phyloP scores from a whole-genome alignment of 2,113 vertebrate genomes.

The Ia io region DNA sequence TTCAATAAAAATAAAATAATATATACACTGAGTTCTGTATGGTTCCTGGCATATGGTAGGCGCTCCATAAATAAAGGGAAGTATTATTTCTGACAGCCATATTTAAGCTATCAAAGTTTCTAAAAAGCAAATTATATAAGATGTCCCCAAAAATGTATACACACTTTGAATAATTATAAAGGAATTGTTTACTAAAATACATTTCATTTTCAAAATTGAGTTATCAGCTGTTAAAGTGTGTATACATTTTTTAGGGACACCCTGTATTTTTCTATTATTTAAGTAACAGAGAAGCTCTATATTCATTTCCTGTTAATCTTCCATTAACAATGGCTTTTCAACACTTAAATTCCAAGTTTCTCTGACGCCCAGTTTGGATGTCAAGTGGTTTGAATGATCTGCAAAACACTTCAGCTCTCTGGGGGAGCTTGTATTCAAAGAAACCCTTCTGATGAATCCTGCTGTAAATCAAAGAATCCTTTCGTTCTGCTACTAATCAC shows the following conservation, averaged over 20 bases:
- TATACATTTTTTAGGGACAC: too few species aligned
- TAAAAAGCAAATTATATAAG: slow-evolving; percentile 19
- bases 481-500: slow-evolving; percentile 58
- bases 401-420: slow-evolving; percentile 67
- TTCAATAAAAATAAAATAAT: slow-evolving; percentile 16
- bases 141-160: too few species aligned
- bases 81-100: neutral
- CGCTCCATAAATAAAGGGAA: neutral
- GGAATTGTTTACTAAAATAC: too few species aligned
- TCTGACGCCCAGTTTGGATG: slow-evolving; percentile 57
- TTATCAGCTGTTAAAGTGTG: too few species aligned
- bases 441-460: slow-evolving; percentile 51
- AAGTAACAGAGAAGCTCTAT: slow-evolving; percentile 42
- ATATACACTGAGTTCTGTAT: neutral
- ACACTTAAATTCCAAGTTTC: slow-evolving; percentile 58
- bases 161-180: too few species aligned
- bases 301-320: slow-evolving; percentile 47
- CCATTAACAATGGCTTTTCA: slow-evolving; percentile 47
- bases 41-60: neutral
- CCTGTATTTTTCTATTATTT: slow-evolving; percentile 15
- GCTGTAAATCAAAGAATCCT: slow-evolving; percentile 69
- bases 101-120: neutral
- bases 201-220: too few species aligned
- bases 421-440: slow-evolving; percentile 61
- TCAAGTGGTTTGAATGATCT: slow-evolving; percentile 68